Percentiles rank a stretch among this genome's conserved stretches.
Conservation (phyloP, 2,888 invertebrate genomes). For the Lithodes maja region DNA sequence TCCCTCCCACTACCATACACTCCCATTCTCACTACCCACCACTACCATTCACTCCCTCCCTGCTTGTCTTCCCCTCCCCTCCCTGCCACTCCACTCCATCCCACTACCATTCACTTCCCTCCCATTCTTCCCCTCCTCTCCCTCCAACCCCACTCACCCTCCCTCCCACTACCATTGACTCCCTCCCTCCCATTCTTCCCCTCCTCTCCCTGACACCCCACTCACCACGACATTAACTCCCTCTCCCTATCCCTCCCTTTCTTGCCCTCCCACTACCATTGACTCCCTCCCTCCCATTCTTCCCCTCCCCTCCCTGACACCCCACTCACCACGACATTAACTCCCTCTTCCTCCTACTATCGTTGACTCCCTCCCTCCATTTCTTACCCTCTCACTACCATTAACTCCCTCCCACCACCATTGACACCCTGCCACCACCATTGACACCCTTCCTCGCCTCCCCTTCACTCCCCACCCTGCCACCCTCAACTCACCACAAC, state of each 20-base stretch:
- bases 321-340: neutral
- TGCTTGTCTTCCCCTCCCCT: no score
- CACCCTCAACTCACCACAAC: conserved; percentile 30
- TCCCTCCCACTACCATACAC: no score
- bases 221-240: neutral
- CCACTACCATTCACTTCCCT: neutral
- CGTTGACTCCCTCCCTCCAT: neutral
- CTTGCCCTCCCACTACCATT: neutral
- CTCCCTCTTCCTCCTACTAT: neutral
- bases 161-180: neutral
- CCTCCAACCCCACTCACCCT: neutral
- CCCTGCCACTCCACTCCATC: no score
- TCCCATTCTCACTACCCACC: no score
- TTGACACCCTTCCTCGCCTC: neutral
- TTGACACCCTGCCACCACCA: neutral
- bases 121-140: neutral
- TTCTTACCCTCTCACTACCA: neutral
- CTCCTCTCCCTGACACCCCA: neutral
- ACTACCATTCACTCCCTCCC: no score
- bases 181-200: neutral
- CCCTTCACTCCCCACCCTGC: neutral
- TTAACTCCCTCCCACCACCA: neutral
- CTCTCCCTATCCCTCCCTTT: neutral
- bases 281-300: neutral
- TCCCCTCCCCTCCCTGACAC: neutral